phyloP scores from a whole-genome alignment of 2,797 vertebrate genomes.

The Petrocephalus sullivani region DNA sequence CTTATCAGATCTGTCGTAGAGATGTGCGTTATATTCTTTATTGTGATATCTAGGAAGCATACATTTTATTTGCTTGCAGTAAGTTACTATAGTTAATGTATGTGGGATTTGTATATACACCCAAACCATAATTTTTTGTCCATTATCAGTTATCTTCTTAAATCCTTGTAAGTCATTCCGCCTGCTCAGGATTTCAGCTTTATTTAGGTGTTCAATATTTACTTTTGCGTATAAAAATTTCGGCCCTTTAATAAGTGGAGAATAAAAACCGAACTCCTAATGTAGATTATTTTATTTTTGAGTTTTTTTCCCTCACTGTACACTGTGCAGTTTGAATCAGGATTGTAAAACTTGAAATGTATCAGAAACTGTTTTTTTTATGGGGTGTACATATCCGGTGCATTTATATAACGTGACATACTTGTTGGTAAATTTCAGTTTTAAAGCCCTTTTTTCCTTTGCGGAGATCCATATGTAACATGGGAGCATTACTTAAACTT shows the following conservation, averaged over 20 bases:
- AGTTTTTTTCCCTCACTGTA: background rate
- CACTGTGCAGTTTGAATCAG: background rate
- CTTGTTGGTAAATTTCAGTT: background rate
- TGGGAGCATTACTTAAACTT: background rate
- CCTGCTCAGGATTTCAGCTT: background rate
- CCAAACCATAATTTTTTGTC: background rate
- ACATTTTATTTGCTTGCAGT: background rate
- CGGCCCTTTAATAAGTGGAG: background rate
- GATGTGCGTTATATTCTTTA: background rate
- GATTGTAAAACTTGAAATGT: constrained; percentile 1
- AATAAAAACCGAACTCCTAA: background rate
- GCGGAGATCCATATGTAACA: background rate
- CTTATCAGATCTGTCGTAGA: background rate
- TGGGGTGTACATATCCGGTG: background rate
- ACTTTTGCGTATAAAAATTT: background rate
- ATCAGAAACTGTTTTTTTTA: background rate
- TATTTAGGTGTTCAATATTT: constrained; percentile 9
- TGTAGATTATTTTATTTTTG: constrained; percentile 9
- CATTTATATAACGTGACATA: background rate
- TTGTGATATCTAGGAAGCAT: background rate
- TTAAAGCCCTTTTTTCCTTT: background rate
- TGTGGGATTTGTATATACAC: background rate
- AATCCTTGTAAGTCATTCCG: background rate
- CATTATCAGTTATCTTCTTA: background rate
- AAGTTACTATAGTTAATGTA: background rate